Evolutionary conservation across 2,888 invertebrate species (phyloP), one percentile per base, ranked within the genome.

Genomic region (Dasypogon diadema): DNA sequence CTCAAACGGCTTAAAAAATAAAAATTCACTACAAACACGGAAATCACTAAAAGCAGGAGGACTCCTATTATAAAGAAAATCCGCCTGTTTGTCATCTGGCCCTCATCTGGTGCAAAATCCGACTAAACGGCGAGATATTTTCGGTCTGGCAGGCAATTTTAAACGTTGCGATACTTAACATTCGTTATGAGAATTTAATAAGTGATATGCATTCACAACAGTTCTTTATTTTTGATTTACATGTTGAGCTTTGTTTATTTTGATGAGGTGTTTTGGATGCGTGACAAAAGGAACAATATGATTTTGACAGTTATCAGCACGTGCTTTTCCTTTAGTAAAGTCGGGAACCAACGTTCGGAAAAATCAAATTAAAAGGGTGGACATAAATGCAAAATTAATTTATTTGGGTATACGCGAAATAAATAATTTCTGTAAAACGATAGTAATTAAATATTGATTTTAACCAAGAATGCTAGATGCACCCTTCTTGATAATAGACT

Each of bases 401-500:
- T 55, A 22, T n/a, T n/a, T n/a, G n/a, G n/a, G n/a, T n/a, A n/a
- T n/a, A n/a, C n/a, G n/a, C n/a, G n/a, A n/a, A n/a, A n/a, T n/a
- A n/a, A n/a, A n/a, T n/a, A n/a, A n/a, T n/a, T n/a, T n/a, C n/a
- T n/a, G n/a, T n/a, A n/a, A n/a, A n/a, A n/a, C n/a, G n/a, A n/a
- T n/a, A n/a, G n/a, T n/a, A n/a, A n/a, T n/a, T n/a, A n/a, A n/a
- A n/a, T n/a, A n/a, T n/a, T n/a, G n/a, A n/a, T n/a, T n/a, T n/a
- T n/a, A n/a, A n/a, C n/a, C n/a, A n/a, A 56, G 76, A 16, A 34
- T 75, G 81, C 79, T 79, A 84, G 78, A 81, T 80, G 83, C 93
- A 93, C 65, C 87, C 84, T 83, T 92, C 91, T 84, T 93, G 93
- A 81, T 89, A 88, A 84, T 92, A 93, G 80, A 88, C 86, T 68